A percentile compares a stretch with the other conserved stretches of the same genome.
These are phyloP conservation scores for Brevimyrus niger DNA, from an alignment of 2,113 vertebrate genomes.

Conservation along the genomic window DNA sequence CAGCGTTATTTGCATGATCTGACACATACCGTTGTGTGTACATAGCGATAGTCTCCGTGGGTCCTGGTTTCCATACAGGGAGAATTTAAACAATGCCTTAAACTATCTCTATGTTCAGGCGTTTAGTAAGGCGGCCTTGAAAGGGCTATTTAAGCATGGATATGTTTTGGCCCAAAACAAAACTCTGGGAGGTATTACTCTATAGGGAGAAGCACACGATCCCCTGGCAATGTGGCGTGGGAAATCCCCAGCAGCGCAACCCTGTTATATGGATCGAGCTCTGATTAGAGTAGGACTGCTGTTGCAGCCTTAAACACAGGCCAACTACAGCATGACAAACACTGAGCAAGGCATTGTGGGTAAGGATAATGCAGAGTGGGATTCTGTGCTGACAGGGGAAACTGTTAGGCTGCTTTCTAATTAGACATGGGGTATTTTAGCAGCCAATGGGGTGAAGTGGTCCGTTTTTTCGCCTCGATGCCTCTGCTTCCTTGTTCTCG, in stretches of 20 bases:
- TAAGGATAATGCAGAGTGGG: background rate
- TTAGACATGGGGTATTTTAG: background rate
- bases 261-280: background rate
- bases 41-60: background rate
- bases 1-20: background rate
- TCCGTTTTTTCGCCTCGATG: background rate
- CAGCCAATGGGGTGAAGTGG: background rate
- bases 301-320: background rate
- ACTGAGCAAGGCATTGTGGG: background rate
- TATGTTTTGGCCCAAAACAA: background rate
- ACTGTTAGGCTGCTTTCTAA: background rate
- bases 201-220: background rate
- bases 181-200: background rate
- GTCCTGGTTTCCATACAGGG: background rate
- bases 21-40: background rate
- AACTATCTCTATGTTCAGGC: background rate
- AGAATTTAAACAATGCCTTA: background rate
- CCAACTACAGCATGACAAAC: background rate
- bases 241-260: background rate
- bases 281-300: background rate
- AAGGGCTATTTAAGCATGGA: background rate
- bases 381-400: background rate
- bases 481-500: background rate
- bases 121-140: background rate
- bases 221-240: background rate